Evolutionary conservation across 2,113 vertebrate species (phyloP), one percentile per base, ranked within the genome.

Genomic region (Tapirus terrestris): DNA sequence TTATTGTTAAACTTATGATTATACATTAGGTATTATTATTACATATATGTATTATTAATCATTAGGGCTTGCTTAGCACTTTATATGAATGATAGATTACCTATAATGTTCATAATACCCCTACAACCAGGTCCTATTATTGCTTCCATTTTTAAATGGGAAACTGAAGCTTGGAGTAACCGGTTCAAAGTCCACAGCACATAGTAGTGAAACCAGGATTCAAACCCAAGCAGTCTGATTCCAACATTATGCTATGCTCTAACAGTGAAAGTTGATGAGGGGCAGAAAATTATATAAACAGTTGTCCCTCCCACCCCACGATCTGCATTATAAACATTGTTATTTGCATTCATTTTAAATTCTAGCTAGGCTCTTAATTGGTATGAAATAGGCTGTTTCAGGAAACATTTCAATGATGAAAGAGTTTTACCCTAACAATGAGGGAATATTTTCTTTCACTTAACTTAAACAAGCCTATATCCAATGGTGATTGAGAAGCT

Each of bases 261-360:
- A 88, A 72, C 43, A 53, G 21, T 88, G n/a, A 91, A 76, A 73
- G 16, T 5, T 72, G 72, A 92, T 70, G 70, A 86, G 13, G n/a
- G 20, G 2, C 27, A 87, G 83, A 94, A 94, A 91, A 73, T 81
- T 81, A 63, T 45, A 92, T 84, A 48, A 89, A 80, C 56, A 72
- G 17, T 20, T 86, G 5, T 92, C 23, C 61, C 33, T 86, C 63
- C 56, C 29, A 77, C 23, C 39, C n/a, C 76, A 75, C 9, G 75
- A 53, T 76, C 63, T 92, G 17, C 68, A 77, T 91, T 53, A 53
- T 67, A 89, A 87, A 91, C 70, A 80, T 11, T 84, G 63, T 53
- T 79, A 91, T 80, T 88, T 91, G 20, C 67, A 93, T 82, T 96
- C 85, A 92, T 96, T 76, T 96, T 48, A 93, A 56, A 82, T 85